Base-by-base conservation (phyloP, 2,888 invertebrate genomes). In the Ichneumon xanthorius region DNA sequence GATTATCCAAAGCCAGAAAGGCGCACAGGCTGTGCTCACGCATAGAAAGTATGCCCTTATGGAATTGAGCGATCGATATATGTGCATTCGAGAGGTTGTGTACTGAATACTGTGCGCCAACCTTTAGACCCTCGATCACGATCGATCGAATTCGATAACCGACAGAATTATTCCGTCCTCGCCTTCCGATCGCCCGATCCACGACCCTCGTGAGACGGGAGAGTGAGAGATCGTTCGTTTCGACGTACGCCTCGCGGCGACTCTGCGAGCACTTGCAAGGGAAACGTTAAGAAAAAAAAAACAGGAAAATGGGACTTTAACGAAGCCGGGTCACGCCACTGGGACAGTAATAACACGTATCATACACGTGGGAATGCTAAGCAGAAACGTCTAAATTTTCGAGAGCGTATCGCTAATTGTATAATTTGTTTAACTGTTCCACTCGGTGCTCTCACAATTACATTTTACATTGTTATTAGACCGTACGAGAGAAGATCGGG, bases 131-230 rank as follows among this genome's bases (percentile, higher is more conserved):
- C 50, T 65, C 55, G 67, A 85, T 85, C 84, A 78, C 81, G 81
- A 85, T 85, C 80, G 84, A 85, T 85, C 40, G 67, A 72, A 78
- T 85, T 85, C 72, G 81, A 81, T 81, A 81, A 50, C 53, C n/a
- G 45, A 77, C 14, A 16, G 50, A 50, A 26, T 26, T 71, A 26
- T 48, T 71, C 48, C n/a, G 48, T 50, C 30, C 53, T 33, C 53
- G 53, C 50, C 33, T 33, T 53, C 26, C 53, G 50, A 50, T 50
- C 67, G n/a, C 40, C 19, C 40, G 40, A 19, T 19, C 40, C 37
- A 40, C 67, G 40, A 67, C 30, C 16, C 68, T n/a, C 68, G 16
- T 16, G 68, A 48, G 22, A 70, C 48, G 33, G 9, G 22, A 19
- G 11, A 70, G 19, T 7, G 45, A 37, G 68, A 70, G 26, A 48